Evolutionary conservation across 2,797 vertebrate genomes (phyloP).

Genomic region (Hipposideros larvatus): DNA sequence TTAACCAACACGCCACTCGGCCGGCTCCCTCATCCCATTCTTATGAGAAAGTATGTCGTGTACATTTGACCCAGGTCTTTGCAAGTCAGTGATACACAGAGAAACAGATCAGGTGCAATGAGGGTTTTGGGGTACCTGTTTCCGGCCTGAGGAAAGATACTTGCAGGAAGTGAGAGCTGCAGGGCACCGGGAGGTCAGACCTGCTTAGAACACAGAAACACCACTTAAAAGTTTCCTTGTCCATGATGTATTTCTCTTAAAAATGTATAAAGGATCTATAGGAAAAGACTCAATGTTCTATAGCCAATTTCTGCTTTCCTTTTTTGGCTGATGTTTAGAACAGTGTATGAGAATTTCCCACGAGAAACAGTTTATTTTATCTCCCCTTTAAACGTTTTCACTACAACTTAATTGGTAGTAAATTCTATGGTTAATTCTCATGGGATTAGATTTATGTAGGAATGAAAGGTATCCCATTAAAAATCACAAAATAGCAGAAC

Average conservation of each 20-base stretch:
- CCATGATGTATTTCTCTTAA: neutral
- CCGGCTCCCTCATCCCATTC: neutral
- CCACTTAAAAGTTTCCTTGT: neutral
- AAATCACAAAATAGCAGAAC: neutral
- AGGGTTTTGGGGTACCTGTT: neutral
- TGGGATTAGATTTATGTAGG: neutral
- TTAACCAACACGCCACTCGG: too few relatives aligned
- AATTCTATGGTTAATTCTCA: constrained; percentile 26
- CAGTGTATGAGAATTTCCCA: neutral
- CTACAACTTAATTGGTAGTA: neutral
- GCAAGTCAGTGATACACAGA: neutral
- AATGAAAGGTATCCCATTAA: neutral
- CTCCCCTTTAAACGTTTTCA: constrained; percentile 31
- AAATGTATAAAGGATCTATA: neutral
- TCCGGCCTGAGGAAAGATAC: neutral
- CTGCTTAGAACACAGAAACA: neutral
- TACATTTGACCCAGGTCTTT: neutral
- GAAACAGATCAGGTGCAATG: neutral
- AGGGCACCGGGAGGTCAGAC: neutral
- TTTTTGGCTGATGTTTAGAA: neutral
- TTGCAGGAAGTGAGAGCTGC: neutral
- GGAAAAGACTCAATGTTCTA: neutral
- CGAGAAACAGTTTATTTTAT: neutral
- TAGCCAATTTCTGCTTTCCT: neutral
- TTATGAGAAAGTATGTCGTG: neutral